Evolutionary conservation across 2,888 invertebrate species (phyloP).

Genomic region (Melanostoma mellinum): DNA sequence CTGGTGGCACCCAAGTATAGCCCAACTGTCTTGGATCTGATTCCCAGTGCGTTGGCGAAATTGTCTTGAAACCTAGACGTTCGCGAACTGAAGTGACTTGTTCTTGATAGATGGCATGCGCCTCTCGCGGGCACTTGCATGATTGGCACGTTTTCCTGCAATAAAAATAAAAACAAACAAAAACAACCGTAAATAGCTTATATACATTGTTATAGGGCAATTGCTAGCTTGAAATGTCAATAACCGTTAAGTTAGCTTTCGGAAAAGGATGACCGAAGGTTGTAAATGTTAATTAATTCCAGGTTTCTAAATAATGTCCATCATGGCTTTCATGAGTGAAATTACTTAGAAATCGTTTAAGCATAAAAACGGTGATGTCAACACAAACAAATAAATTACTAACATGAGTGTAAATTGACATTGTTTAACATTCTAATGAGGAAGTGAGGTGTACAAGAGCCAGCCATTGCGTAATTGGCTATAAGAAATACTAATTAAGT

Average conservation of each 20-base stretch:
- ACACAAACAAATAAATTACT: slow-evolving; percentile 50
- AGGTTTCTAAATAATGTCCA: too few species aligned
- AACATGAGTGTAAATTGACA: slow-evolving; percentile 34
- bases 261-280: background rate
- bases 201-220: background rate
- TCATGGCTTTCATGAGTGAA: background rate
- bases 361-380: slow-evolving; percentile 30
- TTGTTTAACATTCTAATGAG: slow-evolving; percentile 21
- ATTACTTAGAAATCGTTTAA: slow-evolving; percentile 29
- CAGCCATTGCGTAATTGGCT: background rate
- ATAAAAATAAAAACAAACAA: slow-evolving; percentile 44
- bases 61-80: slow-evolving; percentile 85
- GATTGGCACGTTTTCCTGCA: slow-evolving; percentile 95
- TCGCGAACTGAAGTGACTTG: slow-evolving; percentile 91
- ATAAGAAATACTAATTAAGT: slow-evolving; percentile 51
- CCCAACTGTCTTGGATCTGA: slow-evolving; percentile 86
- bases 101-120: slow-evolving; percentile 94
- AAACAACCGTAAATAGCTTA: slow-evolving; percentile 25
- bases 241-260: background rate
- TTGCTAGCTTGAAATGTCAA: background rate
- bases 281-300: too few species aligned
- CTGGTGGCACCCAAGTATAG: slow-evolving; percentile 87
- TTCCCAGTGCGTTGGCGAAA: slow-evolving; percentile 83
- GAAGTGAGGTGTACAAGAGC: background rate
- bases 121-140: slow-evolving; percentile 95